Base-by-base conservation (phyloP, 2,888 invertebrate genomes). In the Crematogaster levior region DNA sequence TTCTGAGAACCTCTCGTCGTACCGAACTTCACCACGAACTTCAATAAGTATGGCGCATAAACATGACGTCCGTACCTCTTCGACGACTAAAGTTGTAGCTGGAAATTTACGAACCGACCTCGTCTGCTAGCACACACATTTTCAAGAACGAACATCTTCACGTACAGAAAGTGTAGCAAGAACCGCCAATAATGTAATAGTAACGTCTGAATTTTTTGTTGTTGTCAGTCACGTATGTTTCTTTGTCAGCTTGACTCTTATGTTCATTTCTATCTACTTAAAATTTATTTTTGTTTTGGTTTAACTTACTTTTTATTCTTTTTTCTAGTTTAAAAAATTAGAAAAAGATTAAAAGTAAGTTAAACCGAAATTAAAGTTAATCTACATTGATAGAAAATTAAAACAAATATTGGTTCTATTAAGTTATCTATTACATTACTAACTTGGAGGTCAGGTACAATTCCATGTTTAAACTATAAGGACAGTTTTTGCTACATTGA, bases 21-120 rank as follows among this genome's bases (percentile, higher is more conserved):
- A 40, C 60, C 77, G 34, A 40, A 80, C 72, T 80, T 80, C 48
- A 15, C 46, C 37, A 9, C 63, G 34, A 61, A 80, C 80, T 73
- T 60, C 73, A 73, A 80, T 68, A 60, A 80, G 58, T 72, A 61
- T 15, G 51, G 40, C 30, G 61, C 60, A 73, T 80, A 80, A 80
- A 80, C 60, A 68, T 48, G 58, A 77, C 68, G 30, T 60, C 30
- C 37, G 48, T 80, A 34, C 77, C 43, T 73, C 60, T 46, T 43
- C 46, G 6, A 37, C 10, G 7, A 10, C 46, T 40, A 24, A 40
- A 65, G 65, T 75, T 60, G 34, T 48, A 43, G 43, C 34, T 53
- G 82, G n/a, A 65, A 63, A 65, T 58, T 75, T 65, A 65, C 37
- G 46, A 58, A 75, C 58, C 37, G 66, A 30, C 40, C 60, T 18